phyloP scores from a whole-genome alignment of 1,140 invertebrate species.

The Nebria ingens region DNA sequence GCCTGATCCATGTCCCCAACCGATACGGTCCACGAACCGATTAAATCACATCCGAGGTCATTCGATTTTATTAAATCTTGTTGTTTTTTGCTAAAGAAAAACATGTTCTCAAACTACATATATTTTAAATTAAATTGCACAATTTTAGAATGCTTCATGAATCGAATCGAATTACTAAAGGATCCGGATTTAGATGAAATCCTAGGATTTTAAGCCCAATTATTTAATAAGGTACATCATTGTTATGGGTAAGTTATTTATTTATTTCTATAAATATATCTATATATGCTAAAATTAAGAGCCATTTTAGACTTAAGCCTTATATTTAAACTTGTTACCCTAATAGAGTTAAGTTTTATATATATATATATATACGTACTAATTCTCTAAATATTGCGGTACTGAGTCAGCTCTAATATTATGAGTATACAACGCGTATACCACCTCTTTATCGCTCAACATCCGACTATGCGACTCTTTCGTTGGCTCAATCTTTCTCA shows the following conservation, averaged over 20 bases:
- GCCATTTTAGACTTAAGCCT: neutral
- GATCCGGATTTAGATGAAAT: neutral
- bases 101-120: neutral
- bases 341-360: conserved; percentile 13
- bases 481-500: conserved; percentile 83
- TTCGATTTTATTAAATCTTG: conserved; percentile 66
- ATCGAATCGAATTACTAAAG: neutral
- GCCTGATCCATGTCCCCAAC: conserved; percentile 97
- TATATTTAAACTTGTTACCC: conserved; percentile 12
- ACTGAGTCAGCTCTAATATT: conserved; percentile 81
- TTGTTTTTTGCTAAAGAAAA: conserved; percentile 60
- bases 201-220: too few species aligned
- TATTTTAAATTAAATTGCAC: conserved; percentile 13
- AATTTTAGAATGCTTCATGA: too few species aligned
- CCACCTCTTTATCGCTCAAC: conserved; percentile 87
- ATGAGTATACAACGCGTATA: conserved; percentile 91
- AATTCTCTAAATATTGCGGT: conserved; percentile 77
- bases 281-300: neutral
- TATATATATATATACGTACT: conserved; percentile 54
- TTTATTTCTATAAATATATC: neutral
- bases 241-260: too few species aligned
- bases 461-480: conserved; percentile 92
- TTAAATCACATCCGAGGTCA: conserved; percentile 57
- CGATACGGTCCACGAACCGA: conserved; percentile 80
- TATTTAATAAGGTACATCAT: too few species aligned